These are phyloP conservation scores for Guaruba guarouba DNA, from an alignment of 2,113 vertebrate species.

Conservation along the genomic window DNA sequence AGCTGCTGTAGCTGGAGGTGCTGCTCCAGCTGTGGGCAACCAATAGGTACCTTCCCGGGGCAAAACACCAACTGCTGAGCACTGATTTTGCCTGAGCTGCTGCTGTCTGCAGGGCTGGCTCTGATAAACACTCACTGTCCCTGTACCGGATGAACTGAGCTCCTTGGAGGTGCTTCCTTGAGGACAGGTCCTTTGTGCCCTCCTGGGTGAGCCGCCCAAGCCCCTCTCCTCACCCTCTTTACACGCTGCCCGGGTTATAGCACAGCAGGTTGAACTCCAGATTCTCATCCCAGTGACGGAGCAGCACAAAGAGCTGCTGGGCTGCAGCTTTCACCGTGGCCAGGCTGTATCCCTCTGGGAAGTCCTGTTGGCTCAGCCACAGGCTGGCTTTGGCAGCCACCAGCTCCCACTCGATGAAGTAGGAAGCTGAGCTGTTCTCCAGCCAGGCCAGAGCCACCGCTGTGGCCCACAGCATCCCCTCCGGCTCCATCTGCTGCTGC, in stretches of 20 bases:
- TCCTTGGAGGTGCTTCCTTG: neutral
- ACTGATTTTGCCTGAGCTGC: neutral
- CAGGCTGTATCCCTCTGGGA: constrained; percentile 82
- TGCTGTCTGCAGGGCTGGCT: neutral
- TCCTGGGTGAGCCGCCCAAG: neutral
- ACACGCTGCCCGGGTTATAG: constrained; percentile 91
- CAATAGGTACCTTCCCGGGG: neutral
- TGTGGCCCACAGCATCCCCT: constrained; percentile 91
- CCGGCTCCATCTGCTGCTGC: constrained; percentile 65
- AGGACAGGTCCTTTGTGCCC: neutral
- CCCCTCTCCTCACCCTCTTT: neutral
- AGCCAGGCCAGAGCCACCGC: constrained; percentile 93
- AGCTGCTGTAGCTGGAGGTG: neutral
- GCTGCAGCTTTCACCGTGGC: constrained; percentile 82
- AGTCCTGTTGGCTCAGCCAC: constrained; percentile 84
- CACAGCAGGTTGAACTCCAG: constrained; percentile 95
- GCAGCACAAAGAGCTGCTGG: constrained; percentile 94
- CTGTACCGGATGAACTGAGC: neutral
- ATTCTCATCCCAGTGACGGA: constrained; percentile 96
- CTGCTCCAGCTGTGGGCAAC: neutral
- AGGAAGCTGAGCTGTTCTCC: constrained; percentile 91
- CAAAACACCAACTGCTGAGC: neutral
- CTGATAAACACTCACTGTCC: neutral
- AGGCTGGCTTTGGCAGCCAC: constrained; percentile 90
- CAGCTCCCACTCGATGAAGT: constrained; percentile 94